Evolutionary conservation across 2,113 vertebrate species (phyloP).

Genomic region (Pholis gunnellus): DNA sequence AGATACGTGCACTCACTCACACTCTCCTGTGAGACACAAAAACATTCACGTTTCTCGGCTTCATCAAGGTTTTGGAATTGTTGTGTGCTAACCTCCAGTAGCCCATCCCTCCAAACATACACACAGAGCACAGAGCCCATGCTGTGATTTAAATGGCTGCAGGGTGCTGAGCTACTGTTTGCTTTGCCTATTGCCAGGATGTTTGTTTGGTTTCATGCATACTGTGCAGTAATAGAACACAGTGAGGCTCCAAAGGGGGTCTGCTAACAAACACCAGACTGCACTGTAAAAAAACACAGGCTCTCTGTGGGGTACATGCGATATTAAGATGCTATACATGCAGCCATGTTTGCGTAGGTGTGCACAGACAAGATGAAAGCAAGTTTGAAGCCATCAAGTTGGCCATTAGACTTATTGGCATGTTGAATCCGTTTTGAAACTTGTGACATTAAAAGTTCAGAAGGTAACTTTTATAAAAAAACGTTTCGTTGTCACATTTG

Average conservation of each 20-base stretch:
- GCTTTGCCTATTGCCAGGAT: slow-evolving; percentile 46
- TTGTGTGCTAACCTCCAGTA: slow-evolving; percentile 34
- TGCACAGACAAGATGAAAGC: slow-evolving; percentile 39
- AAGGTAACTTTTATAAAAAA: not conserved
- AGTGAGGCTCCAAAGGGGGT: slow-evolving; percentile 69
- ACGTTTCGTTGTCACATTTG: too few relatives aligned
- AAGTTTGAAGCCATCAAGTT: not conserved
- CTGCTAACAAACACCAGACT: slow-evolving; percentile 64
- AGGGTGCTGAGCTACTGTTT: slow-evolving; percentile 60
- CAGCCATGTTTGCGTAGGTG: slow-evolving; percentile 17
- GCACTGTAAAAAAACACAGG: slow-evolving; percentile 28
- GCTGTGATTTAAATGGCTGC: slow-evolving; percentile 67
- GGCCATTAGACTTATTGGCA: slow-evolving; percentile 29
- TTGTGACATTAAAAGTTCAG: not conserved
- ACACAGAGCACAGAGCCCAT: slow-evolving; percentile 30
- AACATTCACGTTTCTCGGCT: slow-evolving; percentile 7
- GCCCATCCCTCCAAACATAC: slow-evolving; percentile 10
- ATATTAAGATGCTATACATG: slow-evolving; percentile 39
- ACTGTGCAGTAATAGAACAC: slow-evolving; percentile 71
- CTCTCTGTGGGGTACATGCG: slow-evolving; percentile 40
- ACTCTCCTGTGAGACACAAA: not conserved
- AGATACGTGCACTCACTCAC: not conserved
- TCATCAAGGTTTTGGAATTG: slow-evolving; percentile 41
- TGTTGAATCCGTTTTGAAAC: slow-evolving; percentile 11
- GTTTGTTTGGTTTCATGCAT: slow-evolving; percentile 68